phyloP scores from a whole-genome alignment of 1,140 invertebrate genomes.

The Listronotus bonariensis region DNA sequence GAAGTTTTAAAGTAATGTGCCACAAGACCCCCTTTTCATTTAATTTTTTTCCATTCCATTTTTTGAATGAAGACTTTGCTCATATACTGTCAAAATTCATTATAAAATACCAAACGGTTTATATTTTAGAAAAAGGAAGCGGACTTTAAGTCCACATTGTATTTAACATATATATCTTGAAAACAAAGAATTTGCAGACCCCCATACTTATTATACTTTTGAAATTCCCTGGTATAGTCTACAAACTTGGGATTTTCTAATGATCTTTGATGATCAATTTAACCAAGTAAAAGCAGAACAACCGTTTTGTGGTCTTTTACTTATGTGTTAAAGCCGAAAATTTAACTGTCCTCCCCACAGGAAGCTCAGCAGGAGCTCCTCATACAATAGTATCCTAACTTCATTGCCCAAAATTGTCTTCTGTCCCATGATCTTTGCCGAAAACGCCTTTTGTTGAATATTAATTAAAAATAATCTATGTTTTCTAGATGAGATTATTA shows the following conservation, averaged over 20 bases:
- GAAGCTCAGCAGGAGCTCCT: constrained; percentile 8
- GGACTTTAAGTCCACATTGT: too few species aligned
- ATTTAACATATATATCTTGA: too few species aligned
- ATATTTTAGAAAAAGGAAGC: too few species aligned
- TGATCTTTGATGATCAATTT: constrained; percentile 13
- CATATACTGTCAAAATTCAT: too few species aligned
- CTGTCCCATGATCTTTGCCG: constrained; percentile 5
- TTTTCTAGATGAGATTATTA: too few species aligned
- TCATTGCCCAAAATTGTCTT: constrained; percentile 14
- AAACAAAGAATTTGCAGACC: too few species aligned
- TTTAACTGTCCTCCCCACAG: constrained; percentile 11
- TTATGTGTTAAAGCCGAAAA: constrained; percentile 24
- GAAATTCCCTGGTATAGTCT: neutral
- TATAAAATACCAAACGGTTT: too few species aligned
- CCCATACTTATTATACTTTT: too few species aligned
- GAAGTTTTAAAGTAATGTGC: too few species aligned
- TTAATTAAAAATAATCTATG: neutral
- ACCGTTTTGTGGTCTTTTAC: constrained; percentile 7
- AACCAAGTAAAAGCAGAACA: constrained; percentile 9
- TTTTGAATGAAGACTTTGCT: too few species aligned
- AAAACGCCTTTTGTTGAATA: neutral
- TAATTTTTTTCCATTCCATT: too few species aligned
- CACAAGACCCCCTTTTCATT: too few species aligned
- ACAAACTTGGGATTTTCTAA: neutral
- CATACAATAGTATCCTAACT: constrained; percentile 12